A percentile compares a stretch with the other conserved stretches of the same genome.
Evolutionary conservation across 2,797 vertebrate genomes (phyloP).

Genomic region (Crax fasciolata): DNA sequence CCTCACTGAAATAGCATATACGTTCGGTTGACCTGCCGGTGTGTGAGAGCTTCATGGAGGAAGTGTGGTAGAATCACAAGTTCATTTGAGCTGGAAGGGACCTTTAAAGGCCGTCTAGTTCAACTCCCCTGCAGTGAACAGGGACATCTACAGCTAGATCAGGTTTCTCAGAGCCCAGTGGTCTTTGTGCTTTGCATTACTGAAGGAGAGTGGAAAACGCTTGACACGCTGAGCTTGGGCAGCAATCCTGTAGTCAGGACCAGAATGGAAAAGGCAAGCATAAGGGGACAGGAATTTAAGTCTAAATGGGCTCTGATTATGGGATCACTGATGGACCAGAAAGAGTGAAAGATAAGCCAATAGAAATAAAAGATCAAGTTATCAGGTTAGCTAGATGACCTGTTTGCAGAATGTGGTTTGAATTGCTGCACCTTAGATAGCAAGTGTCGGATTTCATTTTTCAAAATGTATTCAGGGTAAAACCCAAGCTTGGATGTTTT

Average conservation of each 20-base stretch:
- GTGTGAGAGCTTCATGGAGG: fast-evolving
- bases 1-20: fast-evolving
- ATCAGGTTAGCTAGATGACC: not conserved
- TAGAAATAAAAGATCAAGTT: not conserved
- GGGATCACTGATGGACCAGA: not conserved
- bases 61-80: not conserved
- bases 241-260: not conserved
- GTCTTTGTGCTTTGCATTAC: not conserved
- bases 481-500: not conserved
- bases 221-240: not conserved
- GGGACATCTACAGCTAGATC: too few relatives aligned
- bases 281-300: not conserved
- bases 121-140: too few relatives aligned
- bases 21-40: not conserved
- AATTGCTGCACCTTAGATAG: not conserved
- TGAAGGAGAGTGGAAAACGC: not conserved
- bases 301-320: not conserved
- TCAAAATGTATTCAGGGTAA: not conserved
- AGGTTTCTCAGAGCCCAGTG: too few relatives aligned
- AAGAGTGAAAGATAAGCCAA: not conserved
- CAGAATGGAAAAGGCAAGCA: not conserved
- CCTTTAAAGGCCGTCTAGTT: too few relatives aligned
- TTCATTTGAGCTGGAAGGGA: too few relatives aligned
- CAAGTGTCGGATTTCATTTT: not conserved
- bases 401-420: not conserved